Base-by-base conservation (phyloP, 2,888 invertebrate species). In the Nezara viridula region DNA sequence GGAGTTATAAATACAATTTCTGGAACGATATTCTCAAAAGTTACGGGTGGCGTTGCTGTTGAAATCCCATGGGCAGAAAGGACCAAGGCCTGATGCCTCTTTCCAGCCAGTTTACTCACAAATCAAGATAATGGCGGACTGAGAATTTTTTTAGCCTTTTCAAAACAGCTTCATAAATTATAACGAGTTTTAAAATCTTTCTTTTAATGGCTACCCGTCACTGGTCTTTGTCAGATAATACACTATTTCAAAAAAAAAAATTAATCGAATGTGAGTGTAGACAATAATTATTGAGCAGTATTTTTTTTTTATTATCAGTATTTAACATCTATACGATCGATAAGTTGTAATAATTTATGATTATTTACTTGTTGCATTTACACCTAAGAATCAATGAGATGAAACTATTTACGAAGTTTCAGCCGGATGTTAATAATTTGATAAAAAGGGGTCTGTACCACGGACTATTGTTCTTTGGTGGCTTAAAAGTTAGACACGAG, bases 91-190 rank as follows among this genome's bases (percentile, higher is more conserved):
- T 77, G 77, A 60, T 40, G 40, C 77, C 37, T 21, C 77, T 37
- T 40, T 40, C 40, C 77, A 37, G 77, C 77, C 40, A 77, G 40
- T 77, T 77, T 24, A 77, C 40, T 37, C 77, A 77, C 77, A 77
- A 40, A 77, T 77, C 77, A 77, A 40, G 37, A 40, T 77, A 40
- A 77, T 77, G 40, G 77, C 40, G 24, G 40, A 16, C 77, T 77
- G 19, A 40, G 77, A 21, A 40, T 77, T 77, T 77, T 40, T 77
- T 77, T 40, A 2, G 37, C 21, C 24, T 40, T 40, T 37, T 40
- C 9, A 19, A 77, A 40, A 77, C 32, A 73, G 73, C 37, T 16
- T 32, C 37, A 77, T 77, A 77, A 77, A 77, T 77, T 24, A 40
- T 40, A 40, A 16, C 9, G 7, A 37, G 40, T 40, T 77, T 77